Evolutionary conservation across 2,888 invertebrate genomes (phyloP).

Genomic region (Colostygia pectinataria): DNA sequence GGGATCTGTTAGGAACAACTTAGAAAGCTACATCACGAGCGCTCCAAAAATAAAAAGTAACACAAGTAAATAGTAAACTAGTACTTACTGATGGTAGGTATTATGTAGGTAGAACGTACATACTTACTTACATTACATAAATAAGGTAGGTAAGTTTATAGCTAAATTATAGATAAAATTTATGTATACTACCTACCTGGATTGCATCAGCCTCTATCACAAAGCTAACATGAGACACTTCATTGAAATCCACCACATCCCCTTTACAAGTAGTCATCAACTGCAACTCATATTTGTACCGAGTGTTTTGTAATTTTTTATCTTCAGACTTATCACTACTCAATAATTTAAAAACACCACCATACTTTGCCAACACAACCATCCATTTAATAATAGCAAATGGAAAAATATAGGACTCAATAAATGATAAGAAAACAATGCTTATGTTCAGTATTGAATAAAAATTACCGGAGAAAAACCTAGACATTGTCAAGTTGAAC

Average conservation of each 20-base stretch:
- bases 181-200: too few relatives aligned
- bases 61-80: too few relatives aligned
- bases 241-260: conserved; percentile 32
- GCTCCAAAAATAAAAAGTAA: too few relatives aligned
- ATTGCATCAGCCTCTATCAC: conserved; percentile 44
- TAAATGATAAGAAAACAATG: conserved; percentile 49
- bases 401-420: conserved; percentile 56
- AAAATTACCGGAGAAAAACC: conserved; percentile 41
- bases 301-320: conserved; percentile 27
- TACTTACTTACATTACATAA: too few relatives aligned
- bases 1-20: too few relatives aligned
- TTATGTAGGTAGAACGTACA: too few relatives aligned
- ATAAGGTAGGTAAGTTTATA: too few relatives aligned
- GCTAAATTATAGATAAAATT: too few relatives aligned
- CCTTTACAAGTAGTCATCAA: conserved; percentile 45
- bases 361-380: conserved; percentile 50
- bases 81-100: too few relatives aligned
- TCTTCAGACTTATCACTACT: conserved; percentile 13
- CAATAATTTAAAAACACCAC: conserved; percentile 35
- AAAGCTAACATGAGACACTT: conserved; percentile 52
- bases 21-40: too few relatives aligned
- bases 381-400: conserved; percentile 58
- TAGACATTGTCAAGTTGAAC: conserved; percentile 24
- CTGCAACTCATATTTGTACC: conserved; percentile 51
- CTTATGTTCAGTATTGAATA: conserved; percentile 43